Evolutionary conservation across 2,888 invertebrate genomes (phyloP), one percentile per base, ranked within the genome.

Genomic region (Sesia bembeciformis): DNA sequence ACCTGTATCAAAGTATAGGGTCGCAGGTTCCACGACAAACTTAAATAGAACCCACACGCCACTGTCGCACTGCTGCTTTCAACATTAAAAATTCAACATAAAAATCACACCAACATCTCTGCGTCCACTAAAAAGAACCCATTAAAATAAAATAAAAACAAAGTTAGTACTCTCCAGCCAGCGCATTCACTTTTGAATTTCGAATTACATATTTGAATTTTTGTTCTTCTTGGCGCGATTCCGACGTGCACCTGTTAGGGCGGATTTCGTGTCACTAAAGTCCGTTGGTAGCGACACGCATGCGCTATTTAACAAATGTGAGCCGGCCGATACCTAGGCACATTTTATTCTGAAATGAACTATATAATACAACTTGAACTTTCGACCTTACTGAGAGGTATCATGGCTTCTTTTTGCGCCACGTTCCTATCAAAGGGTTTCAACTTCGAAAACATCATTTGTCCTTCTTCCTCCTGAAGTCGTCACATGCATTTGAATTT

Each of bases 301-400:
- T 81, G 87, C 87, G 86, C 68, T 52, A 53, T 64, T 52, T 57
- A 59, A 66, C 65, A 60, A 67, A 67, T 65, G 63, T 63, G 61
- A 61, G 58, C 57, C 53, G 56, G 58, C 61, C 62, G 62, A 68
- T 65, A 67, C 60, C 55, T 60, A 59, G 59, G 54, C 59, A 78
- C 77, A 79, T 83, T 82, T 78, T 76, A 78, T 77, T 76, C 76
- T 76, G 77, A 78, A 81, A 83, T 81, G 76, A 78, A 83, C 78
- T 75, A 71, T 74, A 76, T 65, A 61, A 58, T 57, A 54, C 53
- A 39, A 51, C 38, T 46, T 42, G 46, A 43, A 57, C 57, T 54
- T 53, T 56, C 42, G 66, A 60, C 68, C 56, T 62, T 51, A 40
- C 23, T 50, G 39, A n/a, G 42, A 3, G 49, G 46, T 2, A 5